Conservation (phyloP, 2,113 vertebrate genomes). For the Aldabrachelys gigantea region DNA sequence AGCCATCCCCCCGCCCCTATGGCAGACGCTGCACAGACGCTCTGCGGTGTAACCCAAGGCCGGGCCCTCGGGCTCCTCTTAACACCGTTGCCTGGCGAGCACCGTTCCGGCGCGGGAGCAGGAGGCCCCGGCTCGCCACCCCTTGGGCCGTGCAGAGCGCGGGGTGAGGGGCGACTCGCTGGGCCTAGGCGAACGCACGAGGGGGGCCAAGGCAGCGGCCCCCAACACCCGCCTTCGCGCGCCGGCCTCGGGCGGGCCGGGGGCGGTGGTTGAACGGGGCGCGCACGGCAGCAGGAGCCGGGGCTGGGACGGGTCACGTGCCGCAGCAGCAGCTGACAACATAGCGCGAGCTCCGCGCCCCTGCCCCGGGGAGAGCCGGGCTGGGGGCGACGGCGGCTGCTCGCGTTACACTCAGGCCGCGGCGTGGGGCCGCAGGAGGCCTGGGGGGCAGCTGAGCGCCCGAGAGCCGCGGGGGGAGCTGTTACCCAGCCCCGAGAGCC, state of each 20-base stretch:
- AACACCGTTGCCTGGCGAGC: background rate
- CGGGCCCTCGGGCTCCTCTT: background rate
- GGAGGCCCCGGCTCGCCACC: background rate
- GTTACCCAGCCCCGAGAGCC: background rate
- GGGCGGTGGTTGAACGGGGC: background rate
- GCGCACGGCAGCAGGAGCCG: slow-evolving; percentile 55
- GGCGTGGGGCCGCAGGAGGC: background rate
- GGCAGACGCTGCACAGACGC: slow-evolving; percentile 3
- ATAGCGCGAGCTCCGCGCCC: background rate
- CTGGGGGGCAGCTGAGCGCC: background rate
- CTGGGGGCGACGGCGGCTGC: background rate
- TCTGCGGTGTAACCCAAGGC: background rate
- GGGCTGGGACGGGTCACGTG: slow-evolving; percentile 64
- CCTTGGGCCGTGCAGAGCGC: background rate
- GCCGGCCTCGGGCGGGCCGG: too few relatives aligned
- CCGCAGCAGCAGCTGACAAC: slow-evolving; percentile 49
- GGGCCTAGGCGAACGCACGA: too few relatives aligned
- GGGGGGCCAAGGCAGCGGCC: too few relatives aligned
- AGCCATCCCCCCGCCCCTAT: background rate
- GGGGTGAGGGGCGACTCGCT: too few relatives aligned
- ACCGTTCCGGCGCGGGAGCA: background rate
- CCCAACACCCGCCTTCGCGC: too few relatives aligned
- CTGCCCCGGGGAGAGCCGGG: background rate
- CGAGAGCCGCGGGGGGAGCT: background rate
- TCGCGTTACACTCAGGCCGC: background rate